Percentiles rank a stretch among this genome's conserved stretches.
phyloP scores from a whole-genome alignment of 2,888 invertebrate genomes.

The Caenorhabditis sinica region DNA sequence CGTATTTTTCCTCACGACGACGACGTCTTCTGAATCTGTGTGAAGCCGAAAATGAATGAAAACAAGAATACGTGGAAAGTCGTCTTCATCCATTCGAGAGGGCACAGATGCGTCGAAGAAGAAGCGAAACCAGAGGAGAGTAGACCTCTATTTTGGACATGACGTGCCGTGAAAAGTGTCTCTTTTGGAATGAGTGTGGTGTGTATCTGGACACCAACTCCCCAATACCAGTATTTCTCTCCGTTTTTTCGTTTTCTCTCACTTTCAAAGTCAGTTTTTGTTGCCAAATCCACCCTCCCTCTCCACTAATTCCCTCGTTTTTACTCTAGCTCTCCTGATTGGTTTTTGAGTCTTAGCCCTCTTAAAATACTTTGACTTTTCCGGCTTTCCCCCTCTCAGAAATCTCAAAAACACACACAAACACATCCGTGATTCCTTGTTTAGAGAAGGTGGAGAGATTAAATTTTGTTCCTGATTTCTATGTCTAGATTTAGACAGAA shows the following conservation, averaged over 20 bases:
- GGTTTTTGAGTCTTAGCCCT: slow-evolving; percentile 34
- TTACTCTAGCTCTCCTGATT: slow-evolving; percentile 34
- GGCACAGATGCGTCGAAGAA: slow-evolving; percentile 43
- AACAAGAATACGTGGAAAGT: slow-evolving; percentile 23
- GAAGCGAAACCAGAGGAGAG: not conserved
- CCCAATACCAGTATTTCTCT: slow-evolving; percentile 1
- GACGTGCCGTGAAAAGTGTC: slow-evolving; percentile 42
- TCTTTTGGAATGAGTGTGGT: slow-evolving; percentile 41
- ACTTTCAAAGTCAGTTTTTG: slow-evolving; percentile 37
- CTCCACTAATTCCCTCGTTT: slow-evolving; percentile 23
- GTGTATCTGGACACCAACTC: slow-evolving; percentile 43
- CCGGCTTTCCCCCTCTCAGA: slow-evolving; percentile 1
- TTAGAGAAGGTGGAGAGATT: too few species aligned
- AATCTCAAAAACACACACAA: not conserved
- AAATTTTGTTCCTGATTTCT: too few species aligned
- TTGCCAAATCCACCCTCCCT: slow-evolving; percentile 36
- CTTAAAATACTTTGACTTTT: slow-evolving; percentile 10
- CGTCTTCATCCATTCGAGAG: slow-evolving; percentile 30
- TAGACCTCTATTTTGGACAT: slow-evolving; percentile 44
- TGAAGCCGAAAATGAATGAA: slow-evolving; percentile 6
- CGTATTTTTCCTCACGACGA: not conserved
- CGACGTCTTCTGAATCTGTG: slow-evolving; percentile 12
- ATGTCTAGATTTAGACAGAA: too few species aligned
- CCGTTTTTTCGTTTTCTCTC: slow-evolving; percentile 31
- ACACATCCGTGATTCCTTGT: not conserved